Conservation (phyloP, 2,113 vertebrate genomes). For the Pipra filicauda region DNA sequence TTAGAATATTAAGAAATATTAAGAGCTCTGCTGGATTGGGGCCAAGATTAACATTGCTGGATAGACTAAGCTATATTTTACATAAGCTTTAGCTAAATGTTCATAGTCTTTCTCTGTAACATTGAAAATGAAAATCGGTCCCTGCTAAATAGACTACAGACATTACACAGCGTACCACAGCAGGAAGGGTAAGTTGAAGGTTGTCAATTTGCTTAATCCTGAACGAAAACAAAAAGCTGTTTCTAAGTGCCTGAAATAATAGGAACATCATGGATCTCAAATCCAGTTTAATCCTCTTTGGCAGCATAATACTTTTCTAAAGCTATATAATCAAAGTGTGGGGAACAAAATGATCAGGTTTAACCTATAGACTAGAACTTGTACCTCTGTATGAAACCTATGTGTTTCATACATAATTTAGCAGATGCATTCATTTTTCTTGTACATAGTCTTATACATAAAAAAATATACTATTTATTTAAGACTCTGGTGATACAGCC, state of each 20-base stretch:
- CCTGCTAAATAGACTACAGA: neutral
- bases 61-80: slow-evolving; percentile 6
- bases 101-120: neutral
- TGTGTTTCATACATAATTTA: neutral
- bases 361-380: neutral
- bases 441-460: neutral
- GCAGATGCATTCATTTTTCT: neutral
- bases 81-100: neutral
- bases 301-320: neutral
- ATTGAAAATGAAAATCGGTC: neutral
- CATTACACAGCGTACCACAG: neutral
- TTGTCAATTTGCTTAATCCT: slow-evolving; percentile 6
- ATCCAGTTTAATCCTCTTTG: slow-evolving; percentile 46
- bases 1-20: slow-evolving; percentile 29
- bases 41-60: neutral
- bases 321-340: neutral
- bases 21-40: neutral
- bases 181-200: neutral
- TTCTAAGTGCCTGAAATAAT: slow-evolving; percentile 15
- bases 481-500: neutral
- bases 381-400: neutral
- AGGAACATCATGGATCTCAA: neutral
- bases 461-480: neutral
- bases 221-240: neutral
- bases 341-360: slow-evolving; percentile 6